A percentile compares a stretch with the other conserved stretches of the same genome.
These are phyloP conservation scores for Cyanistes caeruleus DNA, from an alignment of 2,113 vertebrate genomes.

Conservation along the genomic window DNA sequence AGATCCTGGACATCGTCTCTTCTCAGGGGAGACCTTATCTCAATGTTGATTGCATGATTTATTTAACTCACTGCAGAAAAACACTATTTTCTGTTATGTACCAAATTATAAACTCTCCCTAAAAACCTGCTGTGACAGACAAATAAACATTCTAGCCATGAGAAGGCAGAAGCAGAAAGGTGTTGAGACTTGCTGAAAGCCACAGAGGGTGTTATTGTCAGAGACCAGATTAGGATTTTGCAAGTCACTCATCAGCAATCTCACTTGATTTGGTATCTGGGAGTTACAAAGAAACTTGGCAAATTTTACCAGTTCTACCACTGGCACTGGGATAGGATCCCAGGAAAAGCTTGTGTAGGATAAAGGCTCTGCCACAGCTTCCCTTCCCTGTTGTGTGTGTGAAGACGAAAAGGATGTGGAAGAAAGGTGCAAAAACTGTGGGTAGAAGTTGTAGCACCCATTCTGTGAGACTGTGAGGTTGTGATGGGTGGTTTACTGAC, in stretches of 20 bases:
- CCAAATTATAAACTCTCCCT: neutral
- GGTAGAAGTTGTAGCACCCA: neutral
- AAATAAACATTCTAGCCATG: neutral
- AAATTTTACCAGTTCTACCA: neutral
- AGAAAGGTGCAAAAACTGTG: neutral
- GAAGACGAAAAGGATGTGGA: neutral
- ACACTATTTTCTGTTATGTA: neutral
- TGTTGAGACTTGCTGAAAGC: constrained; percentile 29
- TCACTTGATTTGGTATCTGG: neutral
- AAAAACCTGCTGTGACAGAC: neutral
- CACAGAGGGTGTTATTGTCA: neutral
- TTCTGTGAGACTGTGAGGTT: neutral
- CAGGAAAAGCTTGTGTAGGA: rapidly evolving
- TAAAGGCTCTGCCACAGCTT: neutral
- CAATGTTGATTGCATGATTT: neutral
- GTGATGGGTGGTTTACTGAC: neutral
- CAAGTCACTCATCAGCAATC: neutral
- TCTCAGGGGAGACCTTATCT: neutral
- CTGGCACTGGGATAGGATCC: neutral
- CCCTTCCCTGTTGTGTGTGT: neutral
- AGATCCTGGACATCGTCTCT: neutral
- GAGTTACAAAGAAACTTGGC: constrained; percentile 29
- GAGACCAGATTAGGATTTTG: constrained; percentile 13
- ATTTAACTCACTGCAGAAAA: neutral
- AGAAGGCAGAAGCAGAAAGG: neutral